These are phyloP conservation scores for Octomys mimax DNA, from an alignment of 2,797 vertebrate species.

Conservation along the genomic window DNA sequence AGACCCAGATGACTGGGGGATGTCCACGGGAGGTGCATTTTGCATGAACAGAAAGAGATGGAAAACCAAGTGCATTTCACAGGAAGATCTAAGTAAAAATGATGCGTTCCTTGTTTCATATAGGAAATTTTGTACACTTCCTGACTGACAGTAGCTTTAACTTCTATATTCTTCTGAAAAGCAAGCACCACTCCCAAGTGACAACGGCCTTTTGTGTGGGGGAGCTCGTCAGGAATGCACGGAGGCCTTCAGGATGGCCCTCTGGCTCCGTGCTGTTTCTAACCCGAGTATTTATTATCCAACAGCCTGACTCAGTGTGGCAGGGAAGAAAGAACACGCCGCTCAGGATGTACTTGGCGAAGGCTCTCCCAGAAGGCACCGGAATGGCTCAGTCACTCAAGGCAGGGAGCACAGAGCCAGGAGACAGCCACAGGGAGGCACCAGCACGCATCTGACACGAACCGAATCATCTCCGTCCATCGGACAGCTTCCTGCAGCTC, in stretches of 20 bases:
- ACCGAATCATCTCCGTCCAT: conserved; percentile 97
- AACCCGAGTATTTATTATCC: not conserved
- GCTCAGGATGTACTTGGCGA: conserved; percentile 15
- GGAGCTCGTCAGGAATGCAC: not conserved
- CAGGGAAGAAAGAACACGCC: not conserved
- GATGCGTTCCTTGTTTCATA: not conserved
- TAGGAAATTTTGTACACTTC: conserved; percentile 25
- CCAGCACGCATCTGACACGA: conserved; percentile 49
- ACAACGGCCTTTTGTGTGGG: not conserved
- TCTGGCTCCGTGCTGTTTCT: conserved; percentile 2
- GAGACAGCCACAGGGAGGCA: not conserved
- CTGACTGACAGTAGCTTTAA: not conserved
- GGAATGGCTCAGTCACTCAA: not conserved
- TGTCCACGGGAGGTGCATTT: not conserved
- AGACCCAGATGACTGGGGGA: not conserved
- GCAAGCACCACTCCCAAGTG: not conserved
- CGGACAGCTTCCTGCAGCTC: conserved; percentile 96
- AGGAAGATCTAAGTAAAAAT: conserved; percentile 23
- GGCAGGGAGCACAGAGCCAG: not conserved
- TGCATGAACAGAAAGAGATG: not conserved
- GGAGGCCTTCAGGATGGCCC: not conserved
- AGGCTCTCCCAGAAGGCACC: conserved; percentile 25
- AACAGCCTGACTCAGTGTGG: no score
- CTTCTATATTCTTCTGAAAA: conserved; percentile 49
- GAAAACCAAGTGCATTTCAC: not conserved